Conservation (phyloP, 2,113 vertebrate genomes). For the Smithornis capensis region DNA sequence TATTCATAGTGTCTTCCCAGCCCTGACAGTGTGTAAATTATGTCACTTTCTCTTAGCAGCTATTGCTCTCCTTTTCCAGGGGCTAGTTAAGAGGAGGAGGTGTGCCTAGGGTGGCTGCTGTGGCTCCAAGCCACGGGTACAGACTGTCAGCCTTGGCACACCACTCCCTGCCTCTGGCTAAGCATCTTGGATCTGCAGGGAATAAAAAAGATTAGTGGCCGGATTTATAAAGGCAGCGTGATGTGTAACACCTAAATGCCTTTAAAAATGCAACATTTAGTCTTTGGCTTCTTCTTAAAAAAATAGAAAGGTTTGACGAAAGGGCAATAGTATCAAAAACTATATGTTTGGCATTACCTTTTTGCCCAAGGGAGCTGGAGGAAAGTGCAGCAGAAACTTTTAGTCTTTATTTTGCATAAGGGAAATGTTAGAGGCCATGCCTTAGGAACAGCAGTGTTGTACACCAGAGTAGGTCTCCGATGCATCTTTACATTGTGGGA, state of each 20-base stretch:
- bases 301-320: not conserved
- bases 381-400: not conserved
- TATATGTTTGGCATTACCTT: not conserved
- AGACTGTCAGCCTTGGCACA: not conserved
- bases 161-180: not conserved
- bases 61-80: not conserved
- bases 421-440: not conserved
- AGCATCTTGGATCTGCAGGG: not conserved
- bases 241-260: not conserved
- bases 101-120: not conserved
- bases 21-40: not conserved
- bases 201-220: not conserved
- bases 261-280: not conserved
- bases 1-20: fast-evolving
- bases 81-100: fast-evolving
- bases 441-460: not conserved
- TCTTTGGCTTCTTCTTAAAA: not conserved
- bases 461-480: fast-evolving
- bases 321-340: not conserved
- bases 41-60: not conserved
- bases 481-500: not conserved
- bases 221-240: not conserved
- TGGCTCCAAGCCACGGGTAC: not conserved
- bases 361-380: not conserved
- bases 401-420: not conserved